Evolutionary conservation across 2,888 invertebrate species (phyloP).

Genomic region (Asteroscopus sphinx): DNA sequence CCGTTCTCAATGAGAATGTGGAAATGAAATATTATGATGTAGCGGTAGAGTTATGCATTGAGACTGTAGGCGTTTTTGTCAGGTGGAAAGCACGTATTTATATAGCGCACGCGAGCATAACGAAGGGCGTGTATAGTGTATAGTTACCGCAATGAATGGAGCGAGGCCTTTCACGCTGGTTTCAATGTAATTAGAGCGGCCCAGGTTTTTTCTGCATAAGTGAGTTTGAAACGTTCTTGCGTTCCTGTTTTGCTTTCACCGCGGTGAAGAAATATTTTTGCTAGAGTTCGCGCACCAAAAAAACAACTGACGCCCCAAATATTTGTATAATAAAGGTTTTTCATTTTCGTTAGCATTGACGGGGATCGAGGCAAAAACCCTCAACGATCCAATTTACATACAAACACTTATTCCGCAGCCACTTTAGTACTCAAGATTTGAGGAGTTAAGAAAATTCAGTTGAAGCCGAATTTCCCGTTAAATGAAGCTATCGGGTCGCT

Average conservation of each 20-base stretch:
- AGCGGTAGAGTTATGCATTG: conserved; percentile 48
- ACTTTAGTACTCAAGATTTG: conserved; percentile 51
- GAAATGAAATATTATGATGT: conserved; percentile 46
- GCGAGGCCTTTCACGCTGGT: conserved; percentile 76
- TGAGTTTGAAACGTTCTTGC: conserved; percentile 76
- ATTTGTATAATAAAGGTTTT: conserved; percentile 50
- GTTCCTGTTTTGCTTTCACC: conserved; percentile 68
- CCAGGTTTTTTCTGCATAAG: conserved; percentile 79
- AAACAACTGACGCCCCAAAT: conserved; percentile 52
- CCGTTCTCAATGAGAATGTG: conserved; percentile 24
- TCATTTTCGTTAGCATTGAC: conserved; percentile 48
- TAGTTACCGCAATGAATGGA: conserved; percentile 77
- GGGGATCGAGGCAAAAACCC: conserved; percentile 38
- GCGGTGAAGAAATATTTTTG: conserved; percentile 57
- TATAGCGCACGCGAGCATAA: conserved; percentile 60
- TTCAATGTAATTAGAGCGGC: conserved; percentile 86
- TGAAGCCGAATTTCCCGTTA: conserved; percentile 48
- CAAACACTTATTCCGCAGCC: conserved; percentile 54
- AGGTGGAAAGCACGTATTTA: conserved; percentile 61
- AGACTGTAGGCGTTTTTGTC: conserved; percentile 53
- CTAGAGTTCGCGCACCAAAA: conserved; percentile 54
- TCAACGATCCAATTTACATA: conserved; percentile 55
- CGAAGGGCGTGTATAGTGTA: conserved; percentile 64
- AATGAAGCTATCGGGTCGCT: conserved; percentile 37
- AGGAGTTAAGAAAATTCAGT: conserved; percentile 57